A percentile compares a stretch with the other conserved stretches of the same genome.
These are phyloP conservation scores for Semaprochilodus insignis DNA, from an alignment of 2,797 vertebrate genomes.

Conservation along the genomic window DNA sequence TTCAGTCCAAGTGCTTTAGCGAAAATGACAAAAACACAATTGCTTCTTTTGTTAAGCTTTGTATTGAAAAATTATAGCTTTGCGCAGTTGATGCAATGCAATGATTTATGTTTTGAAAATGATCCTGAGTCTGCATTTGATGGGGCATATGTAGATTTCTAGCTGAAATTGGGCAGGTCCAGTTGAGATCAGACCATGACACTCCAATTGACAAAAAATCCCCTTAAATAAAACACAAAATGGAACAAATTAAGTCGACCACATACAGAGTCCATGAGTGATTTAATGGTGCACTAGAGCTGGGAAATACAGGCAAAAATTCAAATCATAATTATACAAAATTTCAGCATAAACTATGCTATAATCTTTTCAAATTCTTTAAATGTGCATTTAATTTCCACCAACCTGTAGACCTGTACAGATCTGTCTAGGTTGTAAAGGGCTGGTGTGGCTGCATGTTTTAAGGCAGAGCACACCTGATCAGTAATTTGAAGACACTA, in stretches of 20 bases:
- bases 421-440: too few species aligned
- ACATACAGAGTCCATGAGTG: background rate
- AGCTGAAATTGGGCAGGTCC: background rate
- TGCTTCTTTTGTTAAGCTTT: background rate
- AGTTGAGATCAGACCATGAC: background rate
- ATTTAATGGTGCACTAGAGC: background rate
- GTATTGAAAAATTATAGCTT: background rate
- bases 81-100: background rate
- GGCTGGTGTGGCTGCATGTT: too few species aligned
- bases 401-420: background rate
- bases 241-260: background rate
- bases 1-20: conserved; percentile 22
- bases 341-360: background rate
- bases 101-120: too few species aligned
- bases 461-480: too few species aligned
- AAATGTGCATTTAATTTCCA: background rate
- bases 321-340: background rate
- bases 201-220: background rate
- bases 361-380: background rate
- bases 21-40: background rate
- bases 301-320: background rate
- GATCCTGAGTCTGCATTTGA: too few species aligned
- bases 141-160: background rate
- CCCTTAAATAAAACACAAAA: background rate
- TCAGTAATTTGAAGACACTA: too few species aligned